Percentiles rank a stretch among this genome's conserved stretches.
phyloP scores from a whole-genome alignment of 2,113 vertebrate genomes.

The Serilophus lunatus region DNA sequence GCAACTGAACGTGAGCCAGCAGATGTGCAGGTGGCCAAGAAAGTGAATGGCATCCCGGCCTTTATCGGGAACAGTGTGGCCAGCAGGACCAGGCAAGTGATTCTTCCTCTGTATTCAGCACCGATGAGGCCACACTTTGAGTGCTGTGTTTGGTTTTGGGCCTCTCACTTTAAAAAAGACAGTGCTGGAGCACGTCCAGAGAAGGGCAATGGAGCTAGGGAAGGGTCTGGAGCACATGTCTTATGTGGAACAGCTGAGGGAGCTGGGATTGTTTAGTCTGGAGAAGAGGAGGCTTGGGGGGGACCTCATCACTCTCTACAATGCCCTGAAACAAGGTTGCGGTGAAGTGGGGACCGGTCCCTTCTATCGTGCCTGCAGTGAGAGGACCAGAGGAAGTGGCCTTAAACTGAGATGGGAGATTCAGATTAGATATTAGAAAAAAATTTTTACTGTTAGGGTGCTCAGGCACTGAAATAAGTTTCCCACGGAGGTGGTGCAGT shows the following conservation, averaged over 20 bases:
- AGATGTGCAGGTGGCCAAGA: background rate
- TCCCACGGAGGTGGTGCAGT: background rate
- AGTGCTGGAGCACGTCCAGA: background rate
- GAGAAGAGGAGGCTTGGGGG: no score
- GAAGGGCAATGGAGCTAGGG: background rate
- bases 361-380: background rate
- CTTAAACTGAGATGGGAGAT: background rate
- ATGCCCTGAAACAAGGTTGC: background rate
- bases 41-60: background rate
- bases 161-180: background rate
- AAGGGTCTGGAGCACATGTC: background rate
- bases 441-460: fast-evolving
- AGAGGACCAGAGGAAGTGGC: background rate
- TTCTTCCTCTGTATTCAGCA: background rate
- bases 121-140: no score
- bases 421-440: background rate
- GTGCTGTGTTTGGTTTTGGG: background rate
- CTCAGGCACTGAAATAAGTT: background rate
- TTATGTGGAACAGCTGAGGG: background rate
- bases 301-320: fast-evolving
- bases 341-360: background rate
- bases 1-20: background rate
- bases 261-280: background rate
- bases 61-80: background rate
- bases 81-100: background rate